phyloP scores from a whole-genome alignment of 2,888 invertebrate genomes.

The Scaptomyza polygonia region DNA sequence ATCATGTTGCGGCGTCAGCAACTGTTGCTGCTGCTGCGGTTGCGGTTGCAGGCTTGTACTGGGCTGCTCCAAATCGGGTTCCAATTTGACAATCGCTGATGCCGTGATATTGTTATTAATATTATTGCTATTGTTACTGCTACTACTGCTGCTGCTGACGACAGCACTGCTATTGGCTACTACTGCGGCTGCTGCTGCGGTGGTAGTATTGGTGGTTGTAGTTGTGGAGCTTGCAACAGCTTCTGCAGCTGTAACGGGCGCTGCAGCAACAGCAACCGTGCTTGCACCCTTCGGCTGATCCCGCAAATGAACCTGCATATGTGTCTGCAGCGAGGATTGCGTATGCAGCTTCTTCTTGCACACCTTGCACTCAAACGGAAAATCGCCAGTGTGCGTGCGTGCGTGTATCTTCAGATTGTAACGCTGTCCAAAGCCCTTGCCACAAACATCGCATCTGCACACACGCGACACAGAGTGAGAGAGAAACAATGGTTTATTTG shows the following conservation, averaged over 20 bases:
- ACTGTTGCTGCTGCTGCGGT: slow-evolving; percentile 27
- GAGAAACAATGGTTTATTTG: background rate
- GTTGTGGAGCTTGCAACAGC: slow-evolving; percentile 6
- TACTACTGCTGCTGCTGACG: slow-evolving; percentile 16
- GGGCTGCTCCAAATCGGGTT: slow-evolving; percentile 40
- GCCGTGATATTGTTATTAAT: slow-evolving; percentile 4
- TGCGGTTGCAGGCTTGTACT: slow-evolving; percentile 35
- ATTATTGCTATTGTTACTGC: background rate
- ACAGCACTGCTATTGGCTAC: slow-evolving; percentile 10
- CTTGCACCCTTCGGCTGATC: slow-evolving; percentile 72
- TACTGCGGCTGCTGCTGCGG: slow-evolving; percentile 2
- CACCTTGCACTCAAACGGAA: slow-evolving; percentile 83
- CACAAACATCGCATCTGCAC: slow-evolving; percentile 83
- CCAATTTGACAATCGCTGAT: slow-evolving; percentile 45
- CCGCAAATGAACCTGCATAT: slow-evolving; percentile 83
- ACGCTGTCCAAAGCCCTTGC: slow-evolving; percentile 84
- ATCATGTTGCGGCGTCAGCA: slow-evolving; percentile 43
- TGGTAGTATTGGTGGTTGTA: slow-evolving; percentile 3
- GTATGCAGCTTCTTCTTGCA: slow-evolving; percentile 84
- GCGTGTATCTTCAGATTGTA: slow-evolving; percentile 84
- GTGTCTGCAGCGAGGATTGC: slow-evolving; percentile 83
- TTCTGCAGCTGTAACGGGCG: background rate
- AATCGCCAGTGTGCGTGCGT: slow-evolving; percentile 84
- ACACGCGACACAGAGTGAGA: too few species aligned
- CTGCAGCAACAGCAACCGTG: slow-evolving; percentile 1